Percentiles rank a stretch among this genome's conserved stretches.
phyloP scores from a whole-genome alignment of 2,888 invertebrate species.

The Drosophila fungiperda region DNA sequence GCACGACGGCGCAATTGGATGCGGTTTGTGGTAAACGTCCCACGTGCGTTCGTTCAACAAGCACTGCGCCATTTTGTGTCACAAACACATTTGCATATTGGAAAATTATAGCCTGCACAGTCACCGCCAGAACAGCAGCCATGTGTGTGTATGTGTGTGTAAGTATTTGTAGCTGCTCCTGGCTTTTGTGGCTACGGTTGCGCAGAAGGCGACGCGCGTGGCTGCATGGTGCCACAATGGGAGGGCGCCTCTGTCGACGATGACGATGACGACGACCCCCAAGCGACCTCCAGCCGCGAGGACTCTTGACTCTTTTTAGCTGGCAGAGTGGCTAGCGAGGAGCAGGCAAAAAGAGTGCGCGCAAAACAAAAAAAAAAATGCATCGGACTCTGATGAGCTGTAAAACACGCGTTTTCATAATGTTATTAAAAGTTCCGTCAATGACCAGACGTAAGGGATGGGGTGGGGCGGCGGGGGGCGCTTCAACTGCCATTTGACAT shows the following conservation, averaged over 20 bases:
- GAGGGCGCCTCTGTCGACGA: constrained; percentile 80
- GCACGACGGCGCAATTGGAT: constrained; percentile 47
- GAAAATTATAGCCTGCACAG: constrained; percentile 69
- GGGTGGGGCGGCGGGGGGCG: constrained; percentile 25
- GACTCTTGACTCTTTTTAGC: constrained; percentile 68
- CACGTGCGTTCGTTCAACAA: constrained; percentile 44
- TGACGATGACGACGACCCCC: constrained; percentile 64
- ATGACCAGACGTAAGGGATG: constrained; percentile 2
- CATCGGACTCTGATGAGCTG: constrained; percentile 73
- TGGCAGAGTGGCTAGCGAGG: constrained; percentile 39
- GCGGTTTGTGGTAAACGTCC: constrained; percentile 29
- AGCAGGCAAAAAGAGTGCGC: constrained; percentile 52
- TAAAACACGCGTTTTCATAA: constrained; percentile 79
- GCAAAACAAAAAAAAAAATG: constrained; percentile 61
- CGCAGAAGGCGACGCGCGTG: constrained; percentile 81
- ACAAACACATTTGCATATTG: constrained; percentile 78
- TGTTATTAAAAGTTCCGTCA: constrained; percentile 69
- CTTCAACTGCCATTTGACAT: constrained; percentile 77
- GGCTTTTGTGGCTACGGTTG: constrained; percentile 76
- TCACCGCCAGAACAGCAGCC: constrained; percentile 43
- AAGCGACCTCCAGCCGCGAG: constrained; percentile 78
- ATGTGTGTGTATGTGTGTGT: constrained; percentile 8
- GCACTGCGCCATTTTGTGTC: constrained; percentile 72
- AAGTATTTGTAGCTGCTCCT: constrained; percentile 48
- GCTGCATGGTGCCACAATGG: constrained; percentile 84